phyloP scores from a whole-genome alignment of 2,888 invertebrate species.

The Serripes groenlandicus region DNA sequence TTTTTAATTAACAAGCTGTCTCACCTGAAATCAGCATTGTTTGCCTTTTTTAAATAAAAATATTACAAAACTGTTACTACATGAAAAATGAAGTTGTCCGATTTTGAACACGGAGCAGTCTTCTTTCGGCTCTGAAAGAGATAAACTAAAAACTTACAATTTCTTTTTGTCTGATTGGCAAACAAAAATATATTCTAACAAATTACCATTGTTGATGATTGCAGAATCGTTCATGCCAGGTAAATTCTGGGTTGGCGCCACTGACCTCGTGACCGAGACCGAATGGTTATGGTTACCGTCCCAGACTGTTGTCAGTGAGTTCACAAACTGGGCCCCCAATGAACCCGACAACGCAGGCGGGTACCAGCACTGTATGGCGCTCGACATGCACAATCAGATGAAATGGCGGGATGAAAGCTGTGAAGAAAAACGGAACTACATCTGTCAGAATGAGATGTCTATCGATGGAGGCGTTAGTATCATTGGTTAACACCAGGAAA shows the following conservation, averaged over 20 bases:
- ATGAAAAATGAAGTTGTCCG: too few species aligned
- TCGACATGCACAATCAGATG: conserved; percentile 59
- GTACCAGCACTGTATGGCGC: conserved; percentile 63
- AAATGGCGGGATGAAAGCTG: conserved; percentile 70
- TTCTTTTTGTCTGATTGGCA: too few species aligned
- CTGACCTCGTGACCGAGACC: conserved; percentile 61
- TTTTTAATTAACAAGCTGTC: too few species aligned
- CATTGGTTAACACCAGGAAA: conserved; percentile 47
- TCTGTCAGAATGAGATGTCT: conserved; percentile 53
- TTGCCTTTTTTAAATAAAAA: too few species aligned
- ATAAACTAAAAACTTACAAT: too few species aligned
- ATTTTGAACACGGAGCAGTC: too few species aligned
- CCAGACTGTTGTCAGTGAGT: conserved; percentile 25
- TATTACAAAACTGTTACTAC: too few species aligned
- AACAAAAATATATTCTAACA: too few species aligned
- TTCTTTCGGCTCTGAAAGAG: too few species aligned
- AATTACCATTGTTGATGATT: too few species aligned
- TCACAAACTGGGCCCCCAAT: conserved; percentile 66
- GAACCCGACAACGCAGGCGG: conserved; percentile 64
- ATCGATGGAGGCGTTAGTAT: conserved; percentile 1
- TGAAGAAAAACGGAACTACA: conserved; percentile 67
- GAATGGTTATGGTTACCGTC: conserved; percentile 69
- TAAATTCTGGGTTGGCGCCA: conserved; percentile 68
- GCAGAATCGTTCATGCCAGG: conserved; percentile 65
- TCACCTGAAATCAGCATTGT: too few species aligned